phyloP scores from a whole-genome alignment of 2,888 invertebrate species.

The Sphinx pinastri region DNA sequence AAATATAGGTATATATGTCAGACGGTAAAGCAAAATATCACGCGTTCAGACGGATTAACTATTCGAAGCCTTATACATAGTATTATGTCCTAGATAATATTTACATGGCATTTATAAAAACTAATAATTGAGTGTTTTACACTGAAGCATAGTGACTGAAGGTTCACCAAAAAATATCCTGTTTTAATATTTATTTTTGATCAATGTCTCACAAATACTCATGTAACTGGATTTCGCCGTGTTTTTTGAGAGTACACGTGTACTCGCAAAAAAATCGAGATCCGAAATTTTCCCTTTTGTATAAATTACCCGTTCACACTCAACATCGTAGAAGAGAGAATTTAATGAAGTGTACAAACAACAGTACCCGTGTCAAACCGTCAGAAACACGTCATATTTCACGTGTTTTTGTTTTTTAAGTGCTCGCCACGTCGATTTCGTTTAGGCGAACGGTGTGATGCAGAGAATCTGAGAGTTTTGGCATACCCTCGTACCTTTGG shows the following conservation, averaged over 20 bases:
- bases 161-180: no score
- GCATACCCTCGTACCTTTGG: constrained; percentile 40
- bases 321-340: constrained; percentile 20
- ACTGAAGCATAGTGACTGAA: no score
- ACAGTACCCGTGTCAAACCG: constrained; percentile 79
- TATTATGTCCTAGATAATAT: no score
- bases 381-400: constrained; percentile 78
- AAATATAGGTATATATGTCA: no score
- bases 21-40: no score
- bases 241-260: no score
- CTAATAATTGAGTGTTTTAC: no score
- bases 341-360: constrained; percentile 74
- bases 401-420: constrained; percentile 64
- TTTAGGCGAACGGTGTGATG: constrained; percentile 55
- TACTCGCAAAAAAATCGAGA: constrained; percentile 1
- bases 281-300: constrained; percentile 2
- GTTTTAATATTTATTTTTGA: no score
- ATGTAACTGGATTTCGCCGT: background rate
- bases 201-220: no score
- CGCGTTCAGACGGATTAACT: no score
- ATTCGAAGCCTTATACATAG: no score
- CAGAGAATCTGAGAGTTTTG: constrained; percentile 44
- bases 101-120: no score
- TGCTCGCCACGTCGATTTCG: constrained; percentile 63
- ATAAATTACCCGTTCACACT: constrained; percentile 10